These are phyloP conservation scores for Siniperca knerii DNA, from an alignment of 2,113 vertebrate species.

Conservation along the genomic window DNA sequence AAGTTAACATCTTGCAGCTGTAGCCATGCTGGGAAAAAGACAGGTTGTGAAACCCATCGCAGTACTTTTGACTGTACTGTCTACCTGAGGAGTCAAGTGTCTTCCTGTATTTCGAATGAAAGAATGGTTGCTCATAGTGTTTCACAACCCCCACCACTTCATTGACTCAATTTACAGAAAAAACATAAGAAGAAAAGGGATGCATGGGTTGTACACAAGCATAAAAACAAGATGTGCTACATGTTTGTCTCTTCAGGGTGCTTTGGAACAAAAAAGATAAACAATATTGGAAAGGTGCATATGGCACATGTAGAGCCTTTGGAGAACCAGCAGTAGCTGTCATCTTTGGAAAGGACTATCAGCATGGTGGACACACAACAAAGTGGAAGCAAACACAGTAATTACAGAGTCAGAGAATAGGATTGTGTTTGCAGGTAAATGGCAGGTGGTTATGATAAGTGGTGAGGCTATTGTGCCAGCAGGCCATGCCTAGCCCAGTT, in stretches of 20 bases:
- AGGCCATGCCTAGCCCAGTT: conserved; percentile 59
- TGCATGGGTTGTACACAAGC: background rate
- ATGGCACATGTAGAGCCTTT: conserved; percentile 37
- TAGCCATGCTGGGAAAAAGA: conserved; percentile 44
- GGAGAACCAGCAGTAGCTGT: conserved; percentile 63
- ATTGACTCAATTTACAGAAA: conserved; percentile 33
- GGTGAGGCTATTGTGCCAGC: conserved; percentile 69
- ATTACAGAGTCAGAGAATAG: conserved; percentile 75
- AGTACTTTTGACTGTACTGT: background rate
- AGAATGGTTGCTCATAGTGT: background rate
- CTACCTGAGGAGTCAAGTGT: conserved; percentile 38
- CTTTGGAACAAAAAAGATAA: conserved; percentile 42
- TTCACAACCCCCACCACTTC: background rate
- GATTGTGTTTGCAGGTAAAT: conserved; percentile 75
- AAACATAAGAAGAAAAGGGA: background rate
- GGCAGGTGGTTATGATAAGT: conserved; percentile 76
- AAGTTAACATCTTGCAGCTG: conserved; percentile 68
- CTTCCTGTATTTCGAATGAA: conserved; percentile 6
- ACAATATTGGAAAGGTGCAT: conserved; percentile 42
- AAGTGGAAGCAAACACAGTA: conserved; percentile 72
- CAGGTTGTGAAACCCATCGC: conserved; percentile 2
- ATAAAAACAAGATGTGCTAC: conserved; percentile 34
- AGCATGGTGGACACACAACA: conserved; percentile 72
- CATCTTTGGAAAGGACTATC: conserved; percentile 63
- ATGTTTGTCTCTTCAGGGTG: conserved; percentile 39